A percentile compares a stretch with the other conserved stretches of the same genome.
Conservation (phyloP, 2,113 vertebrate species). For the Phrynosoma platyrhinos region DNA sequence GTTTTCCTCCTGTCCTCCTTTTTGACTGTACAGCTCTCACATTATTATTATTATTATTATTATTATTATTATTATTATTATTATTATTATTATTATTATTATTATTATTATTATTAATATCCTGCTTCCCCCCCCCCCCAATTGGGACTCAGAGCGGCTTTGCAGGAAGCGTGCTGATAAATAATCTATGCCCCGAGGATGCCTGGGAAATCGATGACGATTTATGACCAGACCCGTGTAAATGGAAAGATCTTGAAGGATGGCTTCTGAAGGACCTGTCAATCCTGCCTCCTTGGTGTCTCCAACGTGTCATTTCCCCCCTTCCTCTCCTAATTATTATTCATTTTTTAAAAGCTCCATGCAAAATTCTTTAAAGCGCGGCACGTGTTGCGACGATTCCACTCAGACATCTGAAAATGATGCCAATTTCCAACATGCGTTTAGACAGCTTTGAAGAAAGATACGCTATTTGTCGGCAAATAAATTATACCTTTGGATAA, state of each 20-base stretch:
- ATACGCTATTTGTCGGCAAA: slow-evolving; percentile 40
- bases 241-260: background rate
- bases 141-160: no score
- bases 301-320: background rate
- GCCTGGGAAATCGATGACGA: background rate
- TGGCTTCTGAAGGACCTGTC: background rate
- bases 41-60: no score
- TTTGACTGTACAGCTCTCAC: no score
- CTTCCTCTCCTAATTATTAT: background rate
- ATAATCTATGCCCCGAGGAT: background rate
- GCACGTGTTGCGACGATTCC: background rate
- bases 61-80: no score
- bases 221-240: background rate
- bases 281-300: background rate
- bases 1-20: no score
- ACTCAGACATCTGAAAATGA: background rate
- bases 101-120: no score
- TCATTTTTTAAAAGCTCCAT: background rate
- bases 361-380: background rate
- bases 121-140: no score
- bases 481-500: slow-evolving; percentile 12
- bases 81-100: no score
- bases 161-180: background rate
- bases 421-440: background rate
- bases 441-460: slow-evolving; percentile 12